Base-by-base conservation (phyloP, 2,113 vertebrate species). In the Rhizomys pruinosus region DNA sequence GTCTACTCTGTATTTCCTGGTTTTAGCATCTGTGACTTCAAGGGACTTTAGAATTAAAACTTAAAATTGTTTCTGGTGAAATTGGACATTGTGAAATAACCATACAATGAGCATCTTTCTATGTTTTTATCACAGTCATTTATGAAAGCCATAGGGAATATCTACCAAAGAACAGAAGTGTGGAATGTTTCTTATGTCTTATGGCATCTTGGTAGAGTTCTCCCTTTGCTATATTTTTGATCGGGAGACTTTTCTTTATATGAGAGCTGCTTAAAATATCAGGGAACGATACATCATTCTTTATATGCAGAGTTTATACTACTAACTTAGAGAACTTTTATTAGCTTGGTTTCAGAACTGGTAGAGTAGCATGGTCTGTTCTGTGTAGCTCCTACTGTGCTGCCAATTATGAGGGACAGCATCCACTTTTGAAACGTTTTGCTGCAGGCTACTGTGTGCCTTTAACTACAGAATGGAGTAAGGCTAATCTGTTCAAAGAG, bases 21-120 rank as follows among this genome's bases (percentile, higher is more conserved):
- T 59, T 79, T 44, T 90, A 80, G 61, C 19, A 64, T 8, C 44
- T 59, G 13, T 64, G 32, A 32, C 52, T 84, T 76, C 94, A 52
- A 89, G 11, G 3, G 2, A 94, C 64, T 95, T 92, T 73, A 37
- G 39, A 89, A 82, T 87, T 89, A 92, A 87, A 89, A 89, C 39
- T 42, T 78, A 73, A 94, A 25, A 25, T n/a, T 74, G 1, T 29
- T 72, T 37, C 22, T 9, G 15, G 19, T 52, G 37, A 92, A 90
- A 91, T 84, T 39, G 15, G 23, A 68, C n/a, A 59, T 16, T 78
- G 44, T 92, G 42, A 93, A 66, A 32, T 81, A 59, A 69, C 12
- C 5, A 6, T n/a, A n/a, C 4, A 17, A 3, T n/a, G 27, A 47
- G 20, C 17, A 2, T 76, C 77, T 84, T 69, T 37, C n/a, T 68